A percentile compares a stretch with the other conserved stretches of the same genome.
These are phyloP conservation scores for Helobdella robusta DNA, from an alignment of 2,888 invertebrate genomes.

Conservation along the genomic window DNA sequence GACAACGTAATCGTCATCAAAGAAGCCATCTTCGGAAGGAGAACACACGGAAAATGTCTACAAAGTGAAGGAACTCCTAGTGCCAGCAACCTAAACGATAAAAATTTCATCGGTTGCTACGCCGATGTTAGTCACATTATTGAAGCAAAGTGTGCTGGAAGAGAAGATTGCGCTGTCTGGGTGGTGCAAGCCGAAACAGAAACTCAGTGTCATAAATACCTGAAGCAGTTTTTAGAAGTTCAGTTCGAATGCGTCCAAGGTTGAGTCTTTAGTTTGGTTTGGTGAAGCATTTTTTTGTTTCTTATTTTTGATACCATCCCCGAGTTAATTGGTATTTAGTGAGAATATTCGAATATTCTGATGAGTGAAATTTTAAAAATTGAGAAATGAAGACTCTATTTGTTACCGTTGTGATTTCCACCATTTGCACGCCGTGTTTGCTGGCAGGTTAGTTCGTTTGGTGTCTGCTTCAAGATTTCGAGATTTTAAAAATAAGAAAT, in stretches of 20 bases:
- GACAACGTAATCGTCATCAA: background rate
- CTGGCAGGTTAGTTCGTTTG: no score
- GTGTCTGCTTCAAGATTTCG: no score
- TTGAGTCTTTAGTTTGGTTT: background rate
- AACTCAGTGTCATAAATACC: background rate
- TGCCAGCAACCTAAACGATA: background rate
- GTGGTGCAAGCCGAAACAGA: slow-evolving; percentile 5
- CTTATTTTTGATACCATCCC: no score
- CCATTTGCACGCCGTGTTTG: no score
- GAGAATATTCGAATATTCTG: no score
- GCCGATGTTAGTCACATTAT: slow-evolving; percentile 5
- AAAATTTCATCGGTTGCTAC: slow-evolving; percentile 11
- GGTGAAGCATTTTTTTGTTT: no score
- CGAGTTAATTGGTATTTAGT: no score
- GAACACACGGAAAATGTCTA: slow-evolving; percentile 1
- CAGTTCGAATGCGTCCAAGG: slow-evolving; percentile 10
- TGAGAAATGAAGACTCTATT: no score
- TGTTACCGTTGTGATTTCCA: no score
- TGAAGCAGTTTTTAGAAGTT: slow-evolving; percentile 6
- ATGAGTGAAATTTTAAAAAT: no score
- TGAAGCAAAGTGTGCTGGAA: slow-evolving; percentile 9
- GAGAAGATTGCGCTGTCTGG: slow-evolving; percentile 1
- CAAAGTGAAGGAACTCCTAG: slow-evolving; percentile 1
- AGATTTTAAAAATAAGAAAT: no score
- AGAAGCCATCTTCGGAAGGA: slow-evolving; percentile 7